Percentiles rank a stretch among this genome's conserved stretches.
Conservation (phyloP, 2,113 vertebrate genomes). For the Zingel zingel region DNA sequence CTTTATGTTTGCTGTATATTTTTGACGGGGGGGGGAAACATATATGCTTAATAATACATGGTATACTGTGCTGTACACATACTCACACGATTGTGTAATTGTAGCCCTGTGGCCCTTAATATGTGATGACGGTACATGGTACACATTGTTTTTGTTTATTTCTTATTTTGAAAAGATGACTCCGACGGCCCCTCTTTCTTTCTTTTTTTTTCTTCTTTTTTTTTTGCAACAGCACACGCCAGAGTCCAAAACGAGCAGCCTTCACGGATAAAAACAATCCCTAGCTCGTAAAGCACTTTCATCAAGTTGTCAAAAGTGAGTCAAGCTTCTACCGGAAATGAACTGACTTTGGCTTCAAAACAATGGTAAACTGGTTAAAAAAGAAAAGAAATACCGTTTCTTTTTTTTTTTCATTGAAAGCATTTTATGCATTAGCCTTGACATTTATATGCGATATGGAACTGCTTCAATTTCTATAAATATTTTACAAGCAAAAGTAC, state of each 20-base stretch:
- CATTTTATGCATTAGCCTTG: too few species aligned
- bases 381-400: too few species aligned
- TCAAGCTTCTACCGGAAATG: not conserved
- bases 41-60: not conserved
- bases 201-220: too few species aligned
- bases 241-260: constrained; percentile 41
- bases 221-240: constrained; percentile 5
- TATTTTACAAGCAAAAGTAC: too few species aligned
- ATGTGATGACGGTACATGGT: not conserved
- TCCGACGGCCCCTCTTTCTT: constrained; percentile 24
- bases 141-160: not conserved
- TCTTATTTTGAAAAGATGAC: not conserved
- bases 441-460: too few species aligned
- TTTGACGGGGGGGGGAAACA: not conserved
- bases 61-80: not conserved
- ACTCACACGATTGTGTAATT: not conserved
- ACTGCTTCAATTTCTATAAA: too few species aligned
- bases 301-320: constrained; percentile 4
- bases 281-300: constrained; percentile 49
- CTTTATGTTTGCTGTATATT: not conserved
- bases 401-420: too few species aligned
- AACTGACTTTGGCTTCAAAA: not conserved
- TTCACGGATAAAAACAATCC: constrained; percentile 89
- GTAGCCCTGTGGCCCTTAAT: fast-evolving
- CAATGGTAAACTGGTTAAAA: not conserved